Base-by-base conservation (phyloP, 2,797 vertebrate species). In the Nannoperca obscura region DNA sequence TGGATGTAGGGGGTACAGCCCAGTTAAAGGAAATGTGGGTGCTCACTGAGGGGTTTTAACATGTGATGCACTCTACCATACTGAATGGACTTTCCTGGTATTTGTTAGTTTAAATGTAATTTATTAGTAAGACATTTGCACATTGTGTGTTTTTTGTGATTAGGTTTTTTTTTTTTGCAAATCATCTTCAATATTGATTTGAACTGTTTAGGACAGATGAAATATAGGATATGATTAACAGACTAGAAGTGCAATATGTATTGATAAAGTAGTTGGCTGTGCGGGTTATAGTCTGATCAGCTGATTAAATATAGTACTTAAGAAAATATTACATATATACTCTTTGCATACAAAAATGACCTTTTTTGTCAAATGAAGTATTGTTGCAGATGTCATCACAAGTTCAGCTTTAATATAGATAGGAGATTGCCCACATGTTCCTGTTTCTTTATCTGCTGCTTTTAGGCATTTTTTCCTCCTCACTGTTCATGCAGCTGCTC, bases 401-500 rank as follows among this genome's bases (percentile, higher is more conserved):
- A 20, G 22, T 46, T n/a, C 20, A 59, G 24, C n/a, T 65, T 81
- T 47, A 14, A 36, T 66, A 40, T 30, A 24, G 17, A 14, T 27
- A 14, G 5, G 2, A 62, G 38, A 61, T 46, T 46, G 30, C 22
- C 32, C 50, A 49, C 46, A 42, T 82, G 42, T 71, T 76, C n/a
- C 46, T 42, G 19, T 74, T 79, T 67, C 54, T 63, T 15, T 44
- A 44, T 73, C 20, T 77, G 71, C 83, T 87, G 77, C 71, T 82
- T 88, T 86, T 47, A 82, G 76, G 47, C 55, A n/a, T 75, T 74
- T 74, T 77, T 63, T 36, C 7, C 55, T 44, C 63, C 12, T 38
- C 55, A 3, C 7, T 40, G 47, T 82, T 68, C 34, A 40, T 81
- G 75, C 78, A 76, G 81, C 77, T 76, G 81, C 71, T 84, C 71